Base-by-base conservation (phyloP, 2,888 invertebrate species). In the Gandaritis pyraliata region DNA sequence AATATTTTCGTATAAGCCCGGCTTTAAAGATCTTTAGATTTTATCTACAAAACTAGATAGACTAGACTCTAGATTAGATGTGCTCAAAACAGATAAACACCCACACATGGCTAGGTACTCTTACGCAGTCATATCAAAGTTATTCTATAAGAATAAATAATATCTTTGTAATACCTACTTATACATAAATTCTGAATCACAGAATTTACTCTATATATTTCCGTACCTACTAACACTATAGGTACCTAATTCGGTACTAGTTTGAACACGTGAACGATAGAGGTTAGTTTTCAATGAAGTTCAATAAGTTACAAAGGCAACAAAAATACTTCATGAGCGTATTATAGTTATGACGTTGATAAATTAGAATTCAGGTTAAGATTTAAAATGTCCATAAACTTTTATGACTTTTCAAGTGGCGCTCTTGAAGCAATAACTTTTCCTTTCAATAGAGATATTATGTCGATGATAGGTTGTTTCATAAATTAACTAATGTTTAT, bases 371-470 rank as follows among this genome's bases (percentile, higher is more conserved):
- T 55, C 61, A 65, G 57, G 58, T 67, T 62, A 60, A 61, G 61
- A 64, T 65, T 64, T 65, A 64, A 65, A 64, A 64, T 56, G 58
- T 50, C 53, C 60, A 53, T 62, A 65, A 64, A 67, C 5, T 65
- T 70, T 70, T 66, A 70, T 64, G 69, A 61, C 16, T 63, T 50
- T 63, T 60, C 60, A 48, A 69, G 64, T 63, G 64, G 54, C 64
- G 50, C 62, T 68, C 58, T 62, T 62, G 50, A 61, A 58, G 69
- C 55, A 51, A 69, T 69, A 67, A 71, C 70, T 69, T 69, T 71
- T 67, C 48, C 64, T 70, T 69, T 69, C 69, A 52, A 63, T 69
- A 41, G 46, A 61, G 62, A 64, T 67, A 66, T 65, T 62, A 67
- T 52, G 36, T 16, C 46, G 61, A 57, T 62, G 56, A 65, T 65